Evolutionary conservation across 2,888 invertebrate genomes (phyloP), one percentile per base, ranked within the genome.

Genomic region (Ectobius pallidus): DNA sequence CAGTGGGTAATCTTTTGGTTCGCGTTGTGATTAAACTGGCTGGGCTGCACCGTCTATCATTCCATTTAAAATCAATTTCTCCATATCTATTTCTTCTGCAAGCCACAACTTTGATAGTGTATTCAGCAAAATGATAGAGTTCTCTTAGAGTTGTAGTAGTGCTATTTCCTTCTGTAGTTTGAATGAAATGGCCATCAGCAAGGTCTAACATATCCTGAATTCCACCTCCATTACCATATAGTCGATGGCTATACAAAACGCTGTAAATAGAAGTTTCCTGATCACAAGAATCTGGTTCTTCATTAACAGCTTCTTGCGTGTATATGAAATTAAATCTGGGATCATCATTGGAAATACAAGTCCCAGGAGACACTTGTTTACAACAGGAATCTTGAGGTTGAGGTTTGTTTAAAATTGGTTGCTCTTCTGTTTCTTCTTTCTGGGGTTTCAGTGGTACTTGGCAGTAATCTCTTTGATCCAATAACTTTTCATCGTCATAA

Each of bases 51-150:
- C 83, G 83, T 44, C 7, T 76, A 73, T 71, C 77, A 18, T 49
- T 63, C 71, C 71, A 71, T 22, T 49, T 22, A 20, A 49, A 18
- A 63, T 71, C 71, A 72, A 70, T 52, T 1, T 67, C 83, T 77
- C 80, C 80, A 77, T 79, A 27, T 44, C 78, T 61, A 74, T 76
- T 68, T 77, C 80, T 39, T 76, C 87, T 86, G 77, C 91, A 92
- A 0, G 89, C 90, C 11, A 85, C 83, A 25, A 92, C 80, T 65
- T 87, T 85, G 63, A 92, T 83, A 0, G 85, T 83, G 77, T 92
- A 91, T 52, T 85, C 79, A 0, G 86, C 85, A 77, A 84, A 91
- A 74, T 88, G 88, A 20, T 82, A 81, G 55, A 92, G 80, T n/a
- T 85, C 80, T 0, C 78, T 76, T 3, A 87, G 67, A 0, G 75